Conservation (phyloP, 2,888 invertebrate genomes). For the Melinaea marsaeus region DNA sequence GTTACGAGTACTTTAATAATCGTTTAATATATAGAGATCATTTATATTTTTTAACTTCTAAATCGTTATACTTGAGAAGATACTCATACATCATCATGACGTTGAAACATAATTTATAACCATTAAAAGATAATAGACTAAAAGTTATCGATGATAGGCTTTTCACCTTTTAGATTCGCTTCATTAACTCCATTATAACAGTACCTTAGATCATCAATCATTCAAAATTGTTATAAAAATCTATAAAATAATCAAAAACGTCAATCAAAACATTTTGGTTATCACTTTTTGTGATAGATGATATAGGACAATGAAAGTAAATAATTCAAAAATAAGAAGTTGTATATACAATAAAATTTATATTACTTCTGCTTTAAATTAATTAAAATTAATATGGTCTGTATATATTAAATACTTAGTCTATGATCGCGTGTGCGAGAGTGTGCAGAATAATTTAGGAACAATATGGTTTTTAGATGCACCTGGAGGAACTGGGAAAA, state of each 20-base stretch:
- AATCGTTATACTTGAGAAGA: too few species aligned
- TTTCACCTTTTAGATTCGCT: constrained; percentile 11
- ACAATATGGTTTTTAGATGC: too few species aligned
- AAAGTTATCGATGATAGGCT: not conserved
- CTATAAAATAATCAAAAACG: constrained; percentile 25
- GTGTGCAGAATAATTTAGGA: too few species aligned
- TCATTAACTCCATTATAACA: constrained; percentile 30
- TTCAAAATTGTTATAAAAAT: constrained; percentile 11
- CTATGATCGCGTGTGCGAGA: too few species aligned
- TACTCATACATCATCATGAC: too few species aligned
- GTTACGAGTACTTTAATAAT: too few species aligned
- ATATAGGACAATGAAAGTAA: not conserved
- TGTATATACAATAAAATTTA: not conserved
- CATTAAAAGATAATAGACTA: constrained; percentile 2
- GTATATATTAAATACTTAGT: too few species aligned
- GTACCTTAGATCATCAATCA: constrained; percentile 43
- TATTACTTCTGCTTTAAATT: too few species aligned
- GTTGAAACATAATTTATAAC: not conserved
- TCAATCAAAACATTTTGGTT: constrained; percentile 35
- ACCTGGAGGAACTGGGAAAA: too few species aligned
- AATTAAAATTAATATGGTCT: too few species aligned
- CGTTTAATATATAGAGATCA: too few species aligned
- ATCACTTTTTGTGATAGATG: constrained; percentile 58
- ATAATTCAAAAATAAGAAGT: not conserved
- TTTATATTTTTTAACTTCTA: too few species aligned